These are phyloP conservation scores for Gobio occitaniae DNA, from an alignment of 2,797 vertebrate species.

Conservation along the genomic window DNA sequence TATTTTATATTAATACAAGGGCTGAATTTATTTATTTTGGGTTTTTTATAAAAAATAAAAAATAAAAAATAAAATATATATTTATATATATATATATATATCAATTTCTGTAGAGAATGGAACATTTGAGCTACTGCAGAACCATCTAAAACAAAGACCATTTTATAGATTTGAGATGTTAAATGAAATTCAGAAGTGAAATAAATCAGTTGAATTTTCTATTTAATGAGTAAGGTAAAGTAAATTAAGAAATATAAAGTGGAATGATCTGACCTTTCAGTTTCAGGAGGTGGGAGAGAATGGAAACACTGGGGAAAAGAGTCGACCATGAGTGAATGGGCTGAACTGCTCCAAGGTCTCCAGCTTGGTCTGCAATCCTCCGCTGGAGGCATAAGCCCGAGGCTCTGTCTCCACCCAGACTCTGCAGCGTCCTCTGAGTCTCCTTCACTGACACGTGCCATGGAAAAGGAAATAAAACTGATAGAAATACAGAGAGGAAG, in stretches of 20 bases:
- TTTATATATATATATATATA: neutral
- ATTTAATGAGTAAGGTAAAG: neutral
- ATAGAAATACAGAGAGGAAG: slow-evolving; percentile 9
- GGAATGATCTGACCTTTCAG: slow-evolving; percentile 17
- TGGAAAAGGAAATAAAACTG: neutral
- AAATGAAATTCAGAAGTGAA: neutral
- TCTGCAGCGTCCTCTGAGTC: slow-evolving; percentile 44
- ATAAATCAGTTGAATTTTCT: neutral
- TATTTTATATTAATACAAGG: no score
- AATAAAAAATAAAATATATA: no score
- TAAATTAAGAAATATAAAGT: neutral
- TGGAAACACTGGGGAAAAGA: slow-evolving; percentile 29
- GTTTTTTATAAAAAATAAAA: no score
- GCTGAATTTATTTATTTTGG: no score
- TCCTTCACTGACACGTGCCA: slow-evolving; percentile 45
- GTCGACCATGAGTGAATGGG: slow-evolving; percentile 34
- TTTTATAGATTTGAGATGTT: neutral
- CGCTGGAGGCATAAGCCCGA: slow-evolving; percentile 59
- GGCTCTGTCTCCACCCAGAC: slow-evolving; percentile 42
- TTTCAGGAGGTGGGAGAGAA: slow-evolving; percentile 14
- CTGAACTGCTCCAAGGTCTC: slow-evolving; percentile 41
- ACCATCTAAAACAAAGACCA: neutral
- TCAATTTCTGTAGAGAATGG: neutral
- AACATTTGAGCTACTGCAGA: neutral
- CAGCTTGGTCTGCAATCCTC: slow-evolving; percentile 45